Percentiles rank a stretch among this genome's conserved stretches.
phyloP scores from a whole-genome alignment of 2,113 vertebrate genomes.

The Onychostoma macrolepis region DNA sequence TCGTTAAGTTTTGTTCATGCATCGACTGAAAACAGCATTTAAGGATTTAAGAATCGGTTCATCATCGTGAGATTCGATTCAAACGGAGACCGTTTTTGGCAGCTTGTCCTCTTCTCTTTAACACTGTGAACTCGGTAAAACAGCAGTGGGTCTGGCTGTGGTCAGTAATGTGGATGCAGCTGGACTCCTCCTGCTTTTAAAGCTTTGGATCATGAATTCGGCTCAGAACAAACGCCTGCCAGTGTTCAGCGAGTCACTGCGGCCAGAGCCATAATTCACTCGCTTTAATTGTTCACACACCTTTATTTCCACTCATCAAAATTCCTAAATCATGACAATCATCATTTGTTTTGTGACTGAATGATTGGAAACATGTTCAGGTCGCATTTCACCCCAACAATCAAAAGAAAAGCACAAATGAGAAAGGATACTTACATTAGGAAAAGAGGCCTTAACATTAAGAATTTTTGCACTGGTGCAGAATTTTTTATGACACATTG shows the following conservation, averaged over 20 bases:
- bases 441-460: neutral
- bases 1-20: too few relatives aligned
- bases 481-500: neutral
- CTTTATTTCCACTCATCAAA: neutral
- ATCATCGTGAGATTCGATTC: too few relatives aligned
- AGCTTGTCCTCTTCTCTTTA: neutral
- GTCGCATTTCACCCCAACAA: neutral
- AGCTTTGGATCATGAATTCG: neutral
- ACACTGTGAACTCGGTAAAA: conserved; percentile 18
- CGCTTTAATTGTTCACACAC: neutral
- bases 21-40: too few relatives aligned
- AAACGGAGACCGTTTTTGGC: too few relatives aligned
- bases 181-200: neutral
- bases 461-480: too few relatives aligned
- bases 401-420: neutral
- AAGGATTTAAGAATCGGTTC: too few relatives aligned
- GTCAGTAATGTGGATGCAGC: neutral
- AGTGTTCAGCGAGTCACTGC: neutral
- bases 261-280: neutral
- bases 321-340: neutral
- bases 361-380: neutral
- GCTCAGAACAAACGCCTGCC: neutral
- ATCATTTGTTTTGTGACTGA: neutral
- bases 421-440: neutral
- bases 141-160: conserved; percentile 21